Conservation (phyloP, 2,113 vertebrate genomes). For the Lichenostomus cassidix region DNA sequence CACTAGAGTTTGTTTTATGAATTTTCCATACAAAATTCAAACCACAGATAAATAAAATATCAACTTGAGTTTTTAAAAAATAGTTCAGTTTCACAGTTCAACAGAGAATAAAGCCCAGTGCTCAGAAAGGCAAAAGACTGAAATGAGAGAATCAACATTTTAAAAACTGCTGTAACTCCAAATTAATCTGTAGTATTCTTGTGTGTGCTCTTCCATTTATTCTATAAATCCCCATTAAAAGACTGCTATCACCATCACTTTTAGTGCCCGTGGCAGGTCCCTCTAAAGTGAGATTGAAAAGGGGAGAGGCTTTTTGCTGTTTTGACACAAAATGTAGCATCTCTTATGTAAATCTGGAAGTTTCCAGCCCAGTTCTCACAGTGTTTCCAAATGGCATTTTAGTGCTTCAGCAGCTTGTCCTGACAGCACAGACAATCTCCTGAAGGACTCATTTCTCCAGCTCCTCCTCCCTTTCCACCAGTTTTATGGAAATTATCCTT, state of each 20-base stretch:
- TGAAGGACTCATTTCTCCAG: background rate
- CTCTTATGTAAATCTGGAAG: background rate
- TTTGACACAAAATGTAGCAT: background rate
- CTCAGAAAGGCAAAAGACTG: background rate
- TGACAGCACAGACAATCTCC: background rate
- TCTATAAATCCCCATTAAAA: background rate
- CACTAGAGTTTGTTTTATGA: constrained; percentile 33
- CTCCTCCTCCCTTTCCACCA: background rate
- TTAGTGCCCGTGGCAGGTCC: background rate
- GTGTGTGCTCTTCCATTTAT: background rate
- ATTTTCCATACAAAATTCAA: background rate
- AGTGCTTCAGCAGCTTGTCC: background rate
- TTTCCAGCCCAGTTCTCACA: background rate
- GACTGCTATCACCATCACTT: too few relatives aligned
- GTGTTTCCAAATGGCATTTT: background rate
- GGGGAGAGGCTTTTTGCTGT: background rate
- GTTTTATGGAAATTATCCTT: background rate
- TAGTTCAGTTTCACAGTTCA: background rate
- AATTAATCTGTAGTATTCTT: background rate
- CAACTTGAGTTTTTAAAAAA: constrained; percentile 14
- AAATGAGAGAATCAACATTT: constrained; percentile 17
- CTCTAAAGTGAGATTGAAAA: background rate
- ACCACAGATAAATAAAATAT: constrained; percentile 28
- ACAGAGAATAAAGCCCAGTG: background rate
- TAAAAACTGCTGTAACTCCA: background rate